Percentiles rank a stretch among this genome's conserved stretches.
phyloP scores from a whole-genome alignment of 2,888 invertebrate species.

The Volucella inanis region DNA sequence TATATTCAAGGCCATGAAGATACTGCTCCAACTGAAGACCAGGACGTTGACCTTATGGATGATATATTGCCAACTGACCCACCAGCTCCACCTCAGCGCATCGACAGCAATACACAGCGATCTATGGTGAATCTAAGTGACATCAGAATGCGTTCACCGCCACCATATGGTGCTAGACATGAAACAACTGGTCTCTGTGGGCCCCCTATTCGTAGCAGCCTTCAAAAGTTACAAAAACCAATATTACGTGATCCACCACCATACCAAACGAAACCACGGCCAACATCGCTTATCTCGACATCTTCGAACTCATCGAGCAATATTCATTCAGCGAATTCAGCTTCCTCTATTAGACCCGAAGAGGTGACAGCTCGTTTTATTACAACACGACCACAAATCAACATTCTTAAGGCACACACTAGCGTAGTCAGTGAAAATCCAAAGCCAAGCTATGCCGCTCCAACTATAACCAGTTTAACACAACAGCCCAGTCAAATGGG shows the following conservation, averaged over 20 bases:
- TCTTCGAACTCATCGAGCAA: constrained; percentile 81
- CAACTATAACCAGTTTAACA: constrained; percentile 78
- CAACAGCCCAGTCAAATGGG: constrained; percentile 78
- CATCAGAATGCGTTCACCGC: constrained; percentile 84
- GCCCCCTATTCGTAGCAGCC: constrained; percentile 78
- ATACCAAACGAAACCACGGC: constrained; percentile 84
- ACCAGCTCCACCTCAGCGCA: constrained; percentile 88
- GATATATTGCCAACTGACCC: constrained; percentile 84
- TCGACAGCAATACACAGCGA: constrained; percentile 85
- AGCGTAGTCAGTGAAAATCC: constrained; percentile 87
- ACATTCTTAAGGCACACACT: constrained; percentile 90
- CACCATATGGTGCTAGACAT: constrained; percentile 87
- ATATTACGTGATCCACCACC: constrained; percentile 86
- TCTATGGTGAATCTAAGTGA: constrained; percentile 84
- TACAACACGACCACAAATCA: constrained; percentile 90
- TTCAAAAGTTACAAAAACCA: constrained; percentile 65
- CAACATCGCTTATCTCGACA: constrained; percentile 83
- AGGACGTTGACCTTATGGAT: constrained; percentile 83
- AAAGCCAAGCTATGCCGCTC: constrained; percentile 85
- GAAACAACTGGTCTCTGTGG: constrained; percentile 84
- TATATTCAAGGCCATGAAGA: constrained; percentile 86
- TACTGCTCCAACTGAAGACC: constrained; percentile 85
- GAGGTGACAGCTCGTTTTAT: constrained; percentile 91
- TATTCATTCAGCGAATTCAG: constrained; percentile 81
- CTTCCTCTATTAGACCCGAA: constrained; percentile 84